These are phyloP conservation scores for Eulacestoma nigropectus DNA, from an alignment of 2,113 vertebrate species.

Conservation along the genomic window DNA sequence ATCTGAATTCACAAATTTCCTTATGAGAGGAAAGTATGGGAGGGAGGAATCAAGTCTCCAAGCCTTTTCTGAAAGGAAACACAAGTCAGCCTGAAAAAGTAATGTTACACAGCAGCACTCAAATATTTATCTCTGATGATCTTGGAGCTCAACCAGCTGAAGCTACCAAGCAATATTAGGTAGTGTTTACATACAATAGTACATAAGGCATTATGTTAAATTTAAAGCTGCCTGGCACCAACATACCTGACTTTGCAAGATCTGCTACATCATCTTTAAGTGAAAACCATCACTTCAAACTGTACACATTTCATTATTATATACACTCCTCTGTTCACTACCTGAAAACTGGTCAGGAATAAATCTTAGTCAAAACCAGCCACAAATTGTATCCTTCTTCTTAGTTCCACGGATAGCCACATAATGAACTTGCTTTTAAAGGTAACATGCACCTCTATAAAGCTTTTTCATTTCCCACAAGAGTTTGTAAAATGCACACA, in stretches of 20 bases:
- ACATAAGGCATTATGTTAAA: background rate
- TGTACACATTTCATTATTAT: background rate
- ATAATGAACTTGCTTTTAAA: background rate
- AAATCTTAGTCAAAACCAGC: background rate
- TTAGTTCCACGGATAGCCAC: background rate
- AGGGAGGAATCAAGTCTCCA: background rate
- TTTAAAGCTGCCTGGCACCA: background rate
- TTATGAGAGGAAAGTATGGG: background rate
- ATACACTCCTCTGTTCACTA: background rate
- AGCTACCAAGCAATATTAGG: background rate
- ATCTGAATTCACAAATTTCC: background rate
- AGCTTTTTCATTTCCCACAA: background rate
- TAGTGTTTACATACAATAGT: background rate
- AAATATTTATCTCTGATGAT: constrained; percentile 1
- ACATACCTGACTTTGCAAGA: background rate
- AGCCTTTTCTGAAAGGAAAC: background rate
- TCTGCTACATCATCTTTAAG: background rate
- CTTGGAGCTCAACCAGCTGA: constrained; percentile 19
- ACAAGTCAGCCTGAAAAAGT: background rate
- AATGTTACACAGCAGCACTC: background rate
- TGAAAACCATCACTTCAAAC: background rate
- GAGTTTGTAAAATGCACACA: background rate
- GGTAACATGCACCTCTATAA: background rate
- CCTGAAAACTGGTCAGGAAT: background rate
- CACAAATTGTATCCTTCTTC: background rate